Evolutionary conservation across 2,113 vertebrate species (phyloP), one percentile per base, ranked within the genome.

Genomic region (Tamias sibiricus): DNA sequence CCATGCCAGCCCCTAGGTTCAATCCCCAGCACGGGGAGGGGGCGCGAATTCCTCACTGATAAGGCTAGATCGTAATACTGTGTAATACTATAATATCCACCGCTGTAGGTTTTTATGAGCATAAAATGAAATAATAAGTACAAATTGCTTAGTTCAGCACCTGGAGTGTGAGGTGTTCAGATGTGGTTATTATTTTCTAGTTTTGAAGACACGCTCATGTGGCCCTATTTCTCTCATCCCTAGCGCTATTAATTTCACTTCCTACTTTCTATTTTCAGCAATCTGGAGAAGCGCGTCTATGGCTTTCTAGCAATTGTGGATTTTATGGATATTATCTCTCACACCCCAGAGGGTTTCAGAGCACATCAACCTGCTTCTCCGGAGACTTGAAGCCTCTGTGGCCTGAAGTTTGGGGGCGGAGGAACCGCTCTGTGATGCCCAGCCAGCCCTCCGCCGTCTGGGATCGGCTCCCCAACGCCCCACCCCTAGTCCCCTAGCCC

Each of bases 301-400:
- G 66, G 75, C 92, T 95, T 93, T 95, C 96, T 87, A 96, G 92
- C 95, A 94, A 92, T 95, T 68, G 54, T 87, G 64, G 79, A 49
- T 90, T 85, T 86, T 80, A 47, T 37, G 77, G 93, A 37, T 95
- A 75, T 90, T 83, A 24, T 52, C 83, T 74, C 94, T 83, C 93
- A 69, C 90, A n/a, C 71, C 89, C 77, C 74, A 35, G 59, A 40
- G 90, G 82, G 42, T 52, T 95, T 84, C 87, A 19, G 59, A 85
- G 76, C 93, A 82, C 83, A 49, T 79, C 79, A 95, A 66, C 83
- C 75, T 8, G 71, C 75, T 57, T 59, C 84, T 28, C 24, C 59
- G 1, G 26, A 4, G 64, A 16, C 86, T 71, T 2, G 13, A n/a
- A 14, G 52, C 68, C 35, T 1, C 30, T 1, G 44, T 17, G 44